Evolutionary conservation across 2,113 vertebrate genomes (phyloP).

Genomic region (Amia ocellicauda): DNA sequence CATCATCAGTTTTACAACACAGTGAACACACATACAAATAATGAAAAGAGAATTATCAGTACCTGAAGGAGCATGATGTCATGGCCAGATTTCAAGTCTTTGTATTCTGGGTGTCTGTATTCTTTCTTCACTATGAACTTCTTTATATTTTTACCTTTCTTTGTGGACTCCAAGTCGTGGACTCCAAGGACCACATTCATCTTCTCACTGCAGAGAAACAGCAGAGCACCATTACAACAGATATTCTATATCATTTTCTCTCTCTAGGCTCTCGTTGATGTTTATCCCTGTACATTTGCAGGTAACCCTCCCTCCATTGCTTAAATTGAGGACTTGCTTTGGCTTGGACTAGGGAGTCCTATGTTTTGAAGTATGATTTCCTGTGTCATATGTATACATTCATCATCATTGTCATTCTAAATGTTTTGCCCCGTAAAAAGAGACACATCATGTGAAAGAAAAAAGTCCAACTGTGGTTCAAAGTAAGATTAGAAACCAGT

Average conservation of each 20-base stretch:
- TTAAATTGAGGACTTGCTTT: no score
- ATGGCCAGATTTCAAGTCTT: fast-evolving
- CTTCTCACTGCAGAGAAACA: conserved; percentile 1
- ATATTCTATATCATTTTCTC: no score
- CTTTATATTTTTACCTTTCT: neutral
- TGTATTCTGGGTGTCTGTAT: conserved; percentile 27
- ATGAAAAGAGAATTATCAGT: neutral
- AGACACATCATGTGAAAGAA: neutral
- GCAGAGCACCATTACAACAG: no score
- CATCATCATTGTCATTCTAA: no score
- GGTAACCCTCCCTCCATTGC: no score
- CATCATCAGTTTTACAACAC: no score
- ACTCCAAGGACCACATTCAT: conserved; percentile 56
- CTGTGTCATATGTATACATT: no score
- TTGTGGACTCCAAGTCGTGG: conserved; percentile 41
- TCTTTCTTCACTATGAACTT: conserved; percentile 20
- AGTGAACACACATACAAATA: neutral
- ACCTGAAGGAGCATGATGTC: conserved; percentile 71
- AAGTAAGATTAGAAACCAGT: neutral
- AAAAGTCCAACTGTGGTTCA: neutral
- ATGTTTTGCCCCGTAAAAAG: no score
- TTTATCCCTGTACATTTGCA: no score
- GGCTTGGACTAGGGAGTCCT: no score
- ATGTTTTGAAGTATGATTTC: no score
- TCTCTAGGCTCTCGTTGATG: no score